Conservation (phyloP, 2,797 vertebrate genomes). For the Okamejei kenojei region DNA sequence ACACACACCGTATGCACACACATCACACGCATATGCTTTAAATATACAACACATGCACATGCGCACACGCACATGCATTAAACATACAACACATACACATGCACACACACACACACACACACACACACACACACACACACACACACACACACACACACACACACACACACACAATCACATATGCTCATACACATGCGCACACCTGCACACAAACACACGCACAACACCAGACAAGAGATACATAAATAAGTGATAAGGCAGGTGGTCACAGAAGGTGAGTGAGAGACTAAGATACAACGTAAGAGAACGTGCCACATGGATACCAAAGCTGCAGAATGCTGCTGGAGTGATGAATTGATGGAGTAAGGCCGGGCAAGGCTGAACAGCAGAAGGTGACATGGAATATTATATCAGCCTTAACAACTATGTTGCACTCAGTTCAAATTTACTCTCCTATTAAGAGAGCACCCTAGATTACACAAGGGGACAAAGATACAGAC, state of each 20-base stretch:
- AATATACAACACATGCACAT: no score
- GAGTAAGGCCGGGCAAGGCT: neutral
- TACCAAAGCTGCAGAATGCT: neutral
- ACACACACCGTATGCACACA: no score
- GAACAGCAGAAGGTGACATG: neutral
- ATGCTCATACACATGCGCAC: no score
- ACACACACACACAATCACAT: neutral
- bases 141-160: no score
- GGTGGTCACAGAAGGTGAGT: neutral
- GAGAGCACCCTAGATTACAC: neutral
- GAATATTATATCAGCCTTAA: neutral
- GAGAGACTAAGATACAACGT: neutral
- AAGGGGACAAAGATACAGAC: neutral
- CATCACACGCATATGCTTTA: no score
- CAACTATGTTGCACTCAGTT: neutral
- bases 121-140: no score
- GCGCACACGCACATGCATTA: no score
- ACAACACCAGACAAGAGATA: neutral
- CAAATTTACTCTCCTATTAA: neutral
- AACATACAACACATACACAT: no score
- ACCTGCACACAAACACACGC: neutral
- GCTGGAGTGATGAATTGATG: neutral
- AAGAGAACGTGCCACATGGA: neutral
- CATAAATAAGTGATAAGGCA: neutral
- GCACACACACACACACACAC: neutral